Base-by-base conservation (phyloP, 2,113 vertebrate species). In the Cololabis saira region DNA sequence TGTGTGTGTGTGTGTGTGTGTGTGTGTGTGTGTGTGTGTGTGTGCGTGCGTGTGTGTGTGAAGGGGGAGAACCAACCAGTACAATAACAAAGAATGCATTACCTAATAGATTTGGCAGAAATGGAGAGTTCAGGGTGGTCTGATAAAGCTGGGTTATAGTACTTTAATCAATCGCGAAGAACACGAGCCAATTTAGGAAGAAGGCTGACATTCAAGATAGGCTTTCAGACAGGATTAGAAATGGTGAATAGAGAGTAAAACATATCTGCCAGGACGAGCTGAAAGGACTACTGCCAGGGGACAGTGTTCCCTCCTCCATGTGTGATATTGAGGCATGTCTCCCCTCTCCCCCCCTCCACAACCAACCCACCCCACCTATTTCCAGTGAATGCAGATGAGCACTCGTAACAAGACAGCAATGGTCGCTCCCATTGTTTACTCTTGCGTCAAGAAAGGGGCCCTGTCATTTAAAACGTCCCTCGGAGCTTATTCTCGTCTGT, bases 21-120 rank as follows among this genome's bases (percentile, higher is more conserved):
- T 27, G 24, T 27, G 24, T 27, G 24, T 27, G 24, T 27, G 24
- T 27, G 24, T 27, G 24, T 27, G 24, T 27, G 24, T 27, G 24
- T 27, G 24, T 27, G 24, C 5, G n/a, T n/a, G 12, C 7, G 21
- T 27, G 15, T 53, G 58, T 18, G 58, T 17, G 16, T 21, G 17
- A 47, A 6, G 17, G 17, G 12, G 18, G 51, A 48, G 65, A 71
- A 58, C 67, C 76, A 62, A 84, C 44, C 62, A 27, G 68, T 65
- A 82, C 86, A 85, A 82, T 87, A 89, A 93, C 90, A 90, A 83
- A 81, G 77, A 90, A 91, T 92, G 89, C 92, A 92, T 93, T 93
- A 92, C 91, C 91, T 93, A 93, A 93, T 92, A 90, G 90, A 90
- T 89, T 85, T 93, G 92, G 90, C 92, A 93, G 87, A 84, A 86